Conservation (phyloP, 2,797 vertebrate genomes). For the Petrocephalus schoutedeni region DNA sequence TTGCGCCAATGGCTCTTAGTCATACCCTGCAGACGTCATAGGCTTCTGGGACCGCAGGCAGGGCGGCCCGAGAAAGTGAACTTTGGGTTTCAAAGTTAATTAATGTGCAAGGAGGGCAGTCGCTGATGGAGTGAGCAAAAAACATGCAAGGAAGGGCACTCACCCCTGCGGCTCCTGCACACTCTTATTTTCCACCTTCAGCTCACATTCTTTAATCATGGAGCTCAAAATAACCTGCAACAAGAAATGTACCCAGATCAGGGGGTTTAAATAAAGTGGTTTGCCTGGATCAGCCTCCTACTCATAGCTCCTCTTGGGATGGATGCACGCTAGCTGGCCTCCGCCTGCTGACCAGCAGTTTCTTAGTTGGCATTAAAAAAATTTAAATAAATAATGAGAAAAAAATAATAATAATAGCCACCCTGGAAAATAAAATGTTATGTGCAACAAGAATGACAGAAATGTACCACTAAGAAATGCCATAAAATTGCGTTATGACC, state of each 20-base stretch:
- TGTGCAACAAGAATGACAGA: not conserved
- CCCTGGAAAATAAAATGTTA: not conserved
- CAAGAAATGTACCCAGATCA: conserved; percentile 24
- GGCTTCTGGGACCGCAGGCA: not conserved
- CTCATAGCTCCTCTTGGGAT: conserved; percentile 11
- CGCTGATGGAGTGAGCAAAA: not conserved
- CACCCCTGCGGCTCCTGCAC: conserved; percentile 94
- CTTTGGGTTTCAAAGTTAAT: not conserved
- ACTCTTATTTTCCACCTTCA: conserved; percentile 93
- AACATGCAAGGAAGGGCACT: conserved; percentile 39
- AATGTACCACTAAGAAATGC: not conserved
- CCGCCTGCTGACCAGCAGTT: conserved; percentile 46
- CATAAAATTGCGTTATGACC: not conserved
- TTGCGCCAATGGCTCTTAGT: not conserved
- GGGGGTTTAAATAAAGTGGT: conserved; percentile 34
- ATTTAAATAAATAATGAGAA: conserved; percentile 35
- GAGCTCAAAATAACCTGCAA: conserved; percentile 92
- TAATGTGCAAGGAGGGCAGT: not conserved
- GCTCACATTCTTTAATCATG: conserved; percentile 99
- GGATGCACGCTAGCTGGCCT: not conserved
- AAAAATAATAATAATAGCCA: not conserved
- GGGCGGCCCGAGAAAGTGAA: not conserved
- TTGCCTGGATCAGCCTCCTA: conserved; percentile 23
- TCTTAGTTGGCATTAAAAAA: conserved; percentile 52
- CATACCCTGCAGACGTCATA: not conserved